phyloP scores from a whole-genome alignment of 1,140 invertebrate species.

The Artemia franciscana region DNA sequence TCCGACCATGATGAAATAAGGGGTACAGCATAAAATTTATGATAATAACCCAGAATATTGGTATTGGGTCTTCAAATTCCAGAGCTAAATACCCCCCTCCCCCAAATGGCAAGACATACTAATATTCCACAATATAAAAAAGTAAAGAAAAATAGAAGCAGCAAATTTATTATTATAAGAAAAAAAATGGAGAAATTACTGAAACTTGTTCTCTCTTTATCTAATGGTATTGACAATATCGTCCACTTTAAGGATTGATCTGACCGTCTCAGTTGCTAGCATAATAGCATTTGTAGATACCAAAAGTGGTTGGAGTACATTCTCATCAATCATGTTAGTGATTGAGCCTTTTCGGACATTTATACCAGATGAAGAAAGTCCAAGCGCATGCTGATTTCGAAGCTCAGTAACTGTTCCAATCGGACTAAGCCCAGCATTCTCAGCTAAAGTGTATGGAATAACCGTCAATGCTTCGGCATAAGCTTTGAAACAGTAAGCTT shows the following conservation, averaged over 20 bases:
- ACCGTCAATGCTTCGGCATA: slow-evolving; percentile 92
- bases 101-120: too few species aligned
- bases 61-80: too few species aligned
- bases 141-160: too few species aligned
- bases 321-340: slow-evolving; percentile 88
- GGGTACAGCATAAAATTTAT: too few species aligned
- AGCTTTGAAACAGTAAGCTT: slow-evolving; percentile 74
- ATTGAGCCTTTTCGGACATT: slow-evolving; percentile 90
- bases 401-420: slow-evolving; percentile 93
- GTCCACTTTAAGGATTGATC: slow-evolving; percentile 96
- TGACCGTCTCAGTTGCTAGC: slow-evolving; percentile 85
- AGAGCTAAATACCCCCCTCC: too few species aligned
- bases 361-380: slow-evolving; percentile 63
- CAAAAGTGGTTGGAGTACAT: slow-evolving; percentile 88
- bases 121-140: too few species aligned
- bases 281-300: slow-evolving; percentile 83
- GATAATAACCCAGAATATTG: too few species aligned
- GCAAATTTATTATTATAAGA: too few species aligned
- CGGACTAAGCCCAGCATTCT: slow-evolving; percentile 96
- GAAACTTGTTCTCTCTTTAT: too few species aligned
- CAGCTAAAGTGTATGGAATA: slow-evolving; percentile 91
- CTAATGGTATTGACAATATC: slow-evolving; percentile 44
- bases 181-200: too few species aligned
- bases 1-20: too few species aligned
- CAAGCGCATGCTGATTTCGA: slow-evolving; percentile 70